Evolutionary conservation across 2,888 invertebrate genomes (phyloP), one percentile per base, ranked within the genome.

Genomic region (Ectropis crepuscularia): DNA sequence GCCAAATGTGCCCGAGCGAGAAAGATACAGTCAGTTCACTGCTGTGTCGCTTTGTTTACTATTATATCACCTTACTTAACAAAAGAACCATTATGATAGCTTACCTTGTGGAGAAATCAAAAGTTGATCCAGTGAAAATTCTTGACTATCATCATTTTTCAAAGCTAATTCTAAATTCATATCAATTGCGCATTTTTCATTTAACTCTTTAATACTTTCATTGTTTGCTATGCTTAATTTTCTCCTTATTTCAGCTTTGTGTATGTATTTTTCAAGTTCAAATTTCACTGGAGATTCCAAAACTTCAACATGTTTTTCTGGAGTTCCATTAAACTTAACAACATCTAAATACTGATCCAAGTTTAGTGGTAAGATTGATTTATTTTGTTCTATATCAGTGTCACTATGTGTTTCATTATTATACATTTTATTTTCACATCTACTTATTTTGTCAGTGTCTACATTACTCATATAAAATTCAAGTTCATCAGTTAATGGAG

Each of bases 91-190:
- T 10, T n/a, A 61, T 53, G 50, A 51, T 42, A 37, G 5, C 46
- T 71, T 81, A 89, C 87, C 84, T 78, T 76, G 76, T 39, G 90
- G 89, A 10, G 90, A 85, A 45, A 74, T 72, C 48, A 92, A 72
- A 54, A 92, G 67, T 51, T 85, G 83, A 28, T 87, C 83, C 10
- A 92, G 73, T 38, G 76, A 76, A 62, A 85, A 78, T 49, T 83
- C 76, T 48, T 81, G 67, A 61, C 77, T 80, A 37, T 72, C 70
- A 6, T 76, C 75, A 75, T 85, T 77, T 60, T 82, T 79, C 61
- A 90, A 76, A 5, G 89, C 90, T 53, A 79, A 77, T 50, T 86
- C 82, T 59, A 92, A 75, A 71, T 90, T 89, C 64, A 72, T 84
- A 62, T 89, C 89, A 57, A 90, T 87, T 9, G 75, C 71, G 71